phyloP scores from a whole-genome alignment of 2,797 vertebrate genomes.

The Trachurus trachurus region DNA sequence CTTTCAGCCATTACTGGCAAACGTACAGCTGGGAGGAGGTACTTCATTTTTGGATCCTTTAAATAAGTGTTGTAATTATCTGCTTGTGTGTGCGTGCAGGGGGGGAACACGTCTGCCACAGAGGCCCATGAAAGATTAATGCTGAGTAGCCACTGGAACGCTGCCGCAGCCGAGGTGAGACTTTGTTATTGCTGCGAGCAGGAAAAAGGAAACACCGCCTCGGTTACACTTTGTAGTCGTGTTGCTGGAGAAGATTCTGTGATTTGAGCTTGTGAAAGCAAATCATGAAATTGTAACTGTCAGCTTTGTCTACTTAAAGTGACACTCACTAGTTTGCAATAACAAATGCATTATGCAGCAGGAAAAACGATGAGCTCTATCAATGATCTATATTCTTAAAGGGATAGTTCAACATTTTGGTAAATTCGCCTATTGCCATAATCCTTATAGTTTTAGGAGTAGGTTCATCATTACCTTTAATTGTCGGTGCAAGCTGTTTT shows the following conservation, averaged over 20 bases:
- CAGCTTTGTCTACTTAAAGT: neutral
- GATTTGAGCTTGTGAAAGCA: constrained; percentile 2
- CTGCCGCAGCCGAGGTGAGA: constrained; percentile 42
- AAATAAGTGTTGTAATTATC: constrained; percentile 70
- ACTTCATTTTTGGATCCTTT: constrained; percentile 64
- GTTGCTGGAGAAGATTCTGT: neutral
- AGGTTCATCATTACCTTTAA: too few species aligned
- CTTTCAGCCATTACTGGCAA: constrained; percentile 44
- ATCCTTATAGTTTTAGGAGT: too few species aligned
- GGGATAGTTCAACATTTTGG: too few species aligned
- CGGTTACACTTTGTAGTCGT: neutral
- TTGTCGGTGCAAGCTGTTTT: too few species aligned
- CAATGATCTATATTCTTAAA: neutral
- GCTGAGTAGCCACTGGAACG: constrained; percentile 54
- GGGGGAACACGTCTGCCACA: constrained; percentile 46
- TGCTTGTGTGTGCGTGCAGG: constrained; percentile 44
- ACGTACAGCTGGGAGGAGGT: constrained; percentile 47
- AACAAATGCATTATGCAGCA: neutral
- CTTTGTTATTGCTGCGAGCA: constrained; percentile 44
- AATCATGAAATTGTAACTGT: neutral
- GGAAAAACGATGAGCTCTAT: neutral
- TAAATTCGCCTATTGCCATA: too few species aligned
- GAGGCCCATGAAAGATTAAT: constrained; percentile 78
- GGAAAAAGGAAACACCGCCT: constrained; percentile 27
- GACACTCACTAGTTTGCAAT: too few species aligned